phyloP scores from a whole-genome alignment of 2,113 vertebrate species.

The Python bivittatus region DNA sequence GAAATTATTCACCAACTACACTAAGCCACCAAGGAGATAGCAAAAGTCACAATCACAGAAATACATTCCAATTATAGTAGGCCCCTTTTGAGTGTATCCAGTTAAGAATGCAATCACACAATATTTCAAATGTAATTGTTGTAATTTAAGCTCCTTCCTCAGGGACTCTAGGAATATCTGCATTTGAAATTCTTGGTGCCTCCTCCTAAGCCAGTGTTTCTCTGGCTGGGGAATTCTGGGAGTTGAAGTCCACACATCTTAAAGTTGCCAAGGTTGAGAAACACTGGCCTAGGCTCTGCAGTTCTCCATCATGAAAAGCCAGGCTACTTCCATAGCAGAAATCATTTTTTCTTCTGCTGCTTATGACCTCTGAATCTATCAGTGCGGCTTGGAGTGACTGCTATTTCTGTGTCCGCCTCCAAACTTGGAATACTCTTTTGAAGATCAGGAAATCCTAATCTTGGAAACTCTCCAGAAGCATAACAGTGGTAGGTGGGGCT shows the following conservation, averaged over 20 bases:
- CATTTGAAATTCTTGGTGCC: background rate
- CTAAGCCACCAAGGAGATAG: background rate
- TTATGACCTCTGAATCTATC: background rate
- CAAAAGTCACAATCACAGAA: background rate
- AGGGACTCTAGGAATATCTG: background rate
- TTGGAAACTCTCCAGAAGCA: no score
- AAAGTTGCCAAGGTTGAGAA: no score
- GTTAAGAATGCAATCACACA: background rate
- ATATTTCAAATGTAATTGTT: background rate
- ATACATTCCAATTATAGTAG: background rate
- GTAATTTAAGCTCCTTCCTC: background rate
- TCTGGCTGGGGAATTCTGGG: no score
- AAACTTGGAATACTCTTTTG: background rate
- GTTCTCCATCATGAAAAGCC: background rate
- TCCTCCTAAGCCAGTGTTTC: no score
- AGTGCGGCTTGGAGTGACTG: background rate
- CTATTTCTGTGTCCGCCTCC: background rate
- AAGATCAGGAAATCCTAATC: background rate
- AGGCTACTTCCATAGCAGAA: background rate
- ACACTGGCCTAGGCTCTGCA: no score
- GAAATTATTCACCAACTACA: background rate
- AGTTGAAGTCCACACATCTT: no score
- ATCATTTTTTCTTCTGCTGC: background rate
- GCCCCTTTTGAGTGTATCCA: background rate
- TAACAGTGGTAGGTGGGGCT: no score